Conservation (phyloP, 2,797 vertebrate genomes). For the Neopelma chrysocephalum region DNA sequence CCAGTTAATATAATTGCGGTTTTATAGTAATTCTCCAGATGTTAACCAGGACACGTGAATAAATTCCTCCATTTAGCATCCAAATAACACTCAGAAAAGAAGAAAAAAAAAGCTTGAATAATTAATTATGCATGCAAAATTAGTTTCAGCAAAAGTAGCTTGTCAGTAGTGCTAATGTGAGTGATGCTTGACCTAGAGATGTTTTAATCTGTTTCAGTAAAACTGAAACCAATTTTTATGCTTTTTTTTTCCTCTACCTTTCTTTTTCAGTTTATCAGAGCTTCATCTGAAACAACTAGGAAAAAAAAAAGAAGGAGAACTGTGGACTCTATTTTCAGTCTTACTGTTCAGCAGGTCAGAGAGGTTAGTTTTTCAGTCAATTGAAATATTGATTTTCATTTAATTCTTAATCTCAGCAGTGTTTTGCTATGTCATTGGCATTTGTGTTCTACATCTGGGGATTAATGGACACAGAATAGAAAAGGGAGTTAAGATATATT, state of each 20-base stretch:
- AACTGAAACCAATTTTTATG: background rate
- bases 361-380: background rate
- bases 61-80: background rate
- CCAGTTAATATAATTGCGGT: background rate
- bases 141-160: conserved; percentile 5
- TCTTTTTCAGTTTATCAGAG: background rate
- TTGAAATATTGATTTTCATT: conserved; percentile 45
- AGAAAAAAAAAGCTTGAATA: background rate
- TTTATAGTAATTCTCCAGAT: conserved; percentile 13
- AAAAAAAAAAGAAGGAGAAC: background rate
- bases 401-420: conserved; percentile 39
- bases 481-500: conserved; percentile 30
- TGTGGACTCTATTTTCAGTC: background rate
- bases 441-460: conserved; percentile 2
- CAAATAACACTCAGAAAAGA: background rate
- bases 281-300: background rate
- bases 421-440: conserved; percentile 38
- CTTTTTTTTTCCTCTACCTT: background rate
- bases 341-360: background rate
- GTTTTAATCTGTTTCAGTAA: conserved; percentile 19
- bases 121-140: conserved; percentile 39
- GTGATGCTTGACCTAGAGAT: conserved; percentile 26
- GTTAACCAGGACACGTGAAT: background rate
- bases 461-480: conserved; percentile 30
- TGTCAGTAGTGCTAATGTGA: conserved; percentile 20